Evolutionary conservation across 2,113 vertebrate genomes (phyloP).

Genomic region (Pithys albifrons): DNA sequence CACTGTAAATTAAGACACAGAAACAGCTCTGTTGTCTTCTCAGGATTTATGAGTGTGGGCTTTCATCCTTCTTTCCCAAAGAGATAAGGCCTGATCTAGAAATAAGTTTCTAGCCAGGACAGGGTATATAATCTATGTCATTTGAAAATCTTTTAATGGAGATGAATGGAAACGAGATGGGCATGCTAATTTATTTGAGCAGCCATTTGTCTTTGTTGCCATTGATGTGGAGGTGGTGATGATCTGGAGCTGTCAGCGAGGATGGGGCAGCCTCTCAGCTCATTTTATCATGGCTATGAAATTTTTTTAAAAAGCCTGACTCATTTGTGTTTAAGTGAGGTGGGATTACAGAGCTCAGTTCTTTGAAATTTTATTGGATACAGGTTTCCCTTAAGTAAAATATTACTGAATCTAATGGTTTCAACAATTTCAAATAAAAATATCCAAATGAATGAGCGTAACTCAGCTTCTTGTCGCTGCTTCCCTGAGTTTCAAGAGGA

Average conservation of each 20-base stretch:
- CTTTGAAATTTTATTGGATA: background rate
- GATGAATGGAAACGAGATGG: background rate
- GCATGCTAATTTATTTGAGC: background rate
- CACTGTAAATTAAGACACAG: background rate
- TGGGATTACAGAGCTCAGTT: background rate
- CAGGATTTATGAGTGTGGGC: background rate
- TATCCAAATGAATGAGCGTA: background rate
- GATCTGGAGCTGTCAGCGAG: background rate
- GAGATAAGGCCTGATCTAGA: background rate
- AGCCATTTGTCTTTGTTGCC: background rate
- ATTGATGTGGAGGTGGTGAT: background rate
- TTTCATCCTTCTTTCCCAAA: background rate
- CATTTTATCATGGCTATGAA: background rate
- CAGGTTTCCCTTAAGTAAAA: background rate
- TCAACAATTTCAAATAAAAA: conserved; percentile 10
- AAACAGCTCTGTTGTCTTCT: background rate
- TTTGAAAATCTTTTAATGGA: background rate
- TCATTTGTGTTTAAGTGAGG: background rate
- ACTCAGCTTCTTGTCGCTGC: background rate
- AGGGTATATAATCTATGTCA: background rate
- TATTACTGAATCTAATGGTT: background rate
- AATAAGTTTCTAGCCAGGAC: background rate
- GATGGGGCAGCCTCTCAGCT: background rate
- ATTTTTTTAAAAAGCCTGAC: background rate
- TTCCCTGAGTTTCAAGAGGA: conserved; percentile 28